Conservation (phyloP, 2,888 invertebrate species). For the Caenorhabditis japonica region DNA sequence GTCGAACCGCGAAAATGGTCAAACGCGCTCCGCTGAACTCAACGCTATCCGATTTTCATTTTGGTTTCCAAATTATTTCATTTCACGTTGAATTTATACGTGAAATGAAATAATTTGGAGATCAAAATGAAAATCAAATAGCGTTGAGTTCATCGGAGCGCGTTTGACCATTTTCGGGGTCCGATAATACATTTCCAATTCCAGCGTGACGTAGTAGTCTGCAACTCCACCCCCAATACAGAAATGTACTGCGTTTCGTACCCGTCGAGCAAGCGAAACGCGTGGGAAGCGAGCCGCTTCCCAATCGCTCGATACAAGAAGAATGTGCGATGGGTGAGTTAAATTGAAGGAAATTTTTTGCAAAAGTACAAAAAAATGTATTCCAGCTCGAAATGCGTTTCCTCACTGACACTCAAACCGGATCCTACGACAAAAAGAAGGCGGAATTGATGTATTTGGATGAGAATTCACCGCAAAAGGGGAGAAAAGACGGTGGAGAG, state of each 20-base stretch:
- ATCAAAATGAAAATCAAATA: too few species aligned
- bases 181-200: too few species aligned
- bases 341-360: not conserved
- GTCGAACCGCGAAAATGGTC: too few species aligned
- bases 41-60: too few species aligned
- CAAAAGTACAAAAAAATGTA: not conserved
- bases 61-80: too few species aligned
- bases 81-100: too few species aligned
- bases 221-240: conserved; percentile 37
- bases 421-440: conserved; percentile 54
- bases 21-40: too few species aligned
- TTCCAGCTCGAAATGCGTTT: conserved; percentile 61
- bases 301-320: conserved; percentile 57
- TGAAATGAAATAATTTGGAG: too few species aligned
- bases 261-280: conserved; percentile 50
- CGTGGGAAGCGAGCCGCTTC: conserved; percentile 41
- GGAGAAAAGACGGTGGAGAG: too few species aligned
- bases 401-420: conserved; percentile 42
- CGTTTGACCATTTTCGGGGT: too few species aligned
- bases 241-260: conserved; percentile 58
- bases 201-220: conserved; percentile 53
- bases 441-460: conserved; percentile 36
- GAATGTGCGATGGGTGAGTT: conserved; percentile 59
- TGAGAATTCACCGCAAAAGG: conserved; percentile 7
- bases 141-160: too few species aligned